Evolutionary conservation across 2,113 vertebrate genomes (phyloP).

Genomic region (Poeciliopsis turrubarensis): DNA sequence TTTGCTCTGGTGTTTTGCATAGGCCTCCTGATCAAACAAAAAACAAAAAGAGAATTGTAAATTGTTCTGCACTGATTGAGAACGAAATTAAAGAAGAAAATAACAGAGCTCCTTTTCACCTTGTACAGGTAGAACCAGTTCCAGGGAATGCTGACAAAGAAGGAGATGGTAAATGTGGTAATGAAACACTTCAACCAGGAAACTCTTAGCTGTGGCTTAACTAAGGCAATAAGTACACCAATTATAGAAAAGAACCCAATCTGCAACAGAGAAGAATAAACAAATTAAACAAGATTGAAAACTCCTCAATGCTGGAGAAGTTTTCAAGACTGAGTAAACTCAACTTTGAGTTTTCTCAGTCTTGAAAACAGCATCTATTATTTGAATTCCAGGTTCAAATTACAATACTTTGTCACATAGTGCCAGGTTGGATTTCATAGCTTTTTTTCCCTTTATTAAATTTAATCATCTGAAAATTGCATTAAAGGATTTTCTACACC

Average conservation of each 20-base stretch:
- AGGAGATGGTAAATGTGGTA: slow-evolving; percentile 82
- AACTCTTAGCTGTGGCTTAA: slow-evolving; percentile 83
- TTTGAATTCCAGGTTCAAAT: too few species aligned
- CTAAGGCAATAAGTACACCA: slow-evolving; percentile 78
- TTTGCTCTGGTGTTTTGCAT: slow-evolving; percentile 88
- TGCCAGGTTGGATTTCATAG: too few species aligned
- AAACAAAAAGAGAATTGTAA: background rate
- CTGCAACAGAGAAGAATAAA: slow-evolving; percentile 64
- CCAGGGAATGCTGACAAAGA: slow-evolving; percentile 89
- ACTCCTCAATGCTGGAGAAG: background rate
- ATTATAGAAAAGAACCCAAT: slow-evolving; percentile 76
- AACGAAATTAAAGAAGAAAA: background rate
- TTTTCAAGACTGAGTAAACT: too few species aligned
- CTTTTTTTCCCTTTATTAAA: too few species aligned
- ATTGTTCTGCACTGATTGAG: background rate
- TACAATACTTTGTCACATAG: too few species aligned
- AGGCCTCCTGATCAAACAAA: slow-evolving; percentile 80
- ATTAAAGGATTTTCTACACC: too few species aligned
- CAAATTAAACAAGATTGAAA: background rate
- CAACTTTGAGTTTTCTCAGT: too few species aligned
- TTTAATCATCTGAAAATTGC: too few species aligned
- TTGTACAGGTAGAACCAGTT: slow-evolving; percentile 96
- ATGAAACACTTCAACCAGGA: slow-evolving; percentile 85
- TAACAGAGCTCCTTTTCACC: slow-evolving; percentile 73
- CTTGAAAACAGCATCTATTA: background rate